These are phyloP conservation scores for Lepidurus arcticus DNA, from an alignment of 1,140 invertebrate species.

Conservation along the genomic window DNA sequence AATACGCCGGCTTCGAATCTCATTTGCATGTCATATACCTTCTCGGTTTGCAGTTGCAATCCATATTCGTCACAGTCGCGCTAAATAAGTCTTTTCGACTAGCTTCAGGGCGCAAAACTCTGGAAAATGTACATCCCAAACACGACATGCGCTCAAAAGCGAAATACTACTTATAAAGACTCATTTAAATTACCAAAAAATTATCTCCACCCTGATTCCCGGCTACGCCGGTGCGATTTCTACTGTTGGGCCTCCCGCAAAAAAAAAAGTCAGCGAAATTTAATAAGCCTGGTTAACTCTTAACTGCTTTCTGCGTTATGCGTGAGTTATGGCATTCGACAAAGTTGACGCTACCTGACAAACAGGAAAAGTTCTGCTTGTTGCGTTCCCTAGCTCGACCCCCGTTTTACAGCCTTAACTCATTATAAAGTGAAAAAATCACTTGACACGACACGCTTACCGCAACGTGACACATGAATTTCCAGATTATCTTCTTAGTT, in stretches of 20 bases:
- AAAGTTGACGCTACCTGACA: conserved; percentile 10
- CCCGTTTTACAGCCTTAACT: neutral
- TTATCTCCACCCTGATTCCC: neutral
- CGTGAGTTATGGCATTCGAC: neutral
- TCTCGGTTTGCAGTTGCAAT: neutral
- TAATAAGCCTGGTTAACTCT: neutral
- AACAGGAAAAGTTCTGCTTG: neutral
- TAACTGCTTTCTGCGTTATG: neutral
- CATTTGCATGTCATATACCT: neutral
- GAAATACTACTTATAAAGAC: neutral
- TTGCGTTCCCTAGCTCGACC: neutral
- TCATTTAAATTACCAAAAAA: neutral
- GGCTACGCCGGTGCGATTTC: neutral
- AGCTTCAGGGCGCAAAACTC: neutral
- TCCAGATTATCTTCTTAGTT: neutral
- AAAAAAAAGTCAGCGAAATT: neutral
- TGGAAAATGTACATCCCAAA: neutral
- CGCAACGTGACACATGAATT: neutral
- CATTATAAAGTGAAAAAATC: neutral
- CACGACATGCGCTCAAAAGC: neutral
- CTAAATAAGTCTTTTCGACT: conserved; percentile 14
- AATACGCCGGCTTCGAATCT: neutral
- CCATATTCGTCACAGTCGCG: conserved; percentile 9
- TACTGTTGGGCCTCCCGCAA: neutral
- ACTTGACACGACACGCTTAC: neutral